Evolutionary conservation across 2,888 invertebrate genomes (phyloP).

Genomic region (Platerodrilus igneus): DNA sequence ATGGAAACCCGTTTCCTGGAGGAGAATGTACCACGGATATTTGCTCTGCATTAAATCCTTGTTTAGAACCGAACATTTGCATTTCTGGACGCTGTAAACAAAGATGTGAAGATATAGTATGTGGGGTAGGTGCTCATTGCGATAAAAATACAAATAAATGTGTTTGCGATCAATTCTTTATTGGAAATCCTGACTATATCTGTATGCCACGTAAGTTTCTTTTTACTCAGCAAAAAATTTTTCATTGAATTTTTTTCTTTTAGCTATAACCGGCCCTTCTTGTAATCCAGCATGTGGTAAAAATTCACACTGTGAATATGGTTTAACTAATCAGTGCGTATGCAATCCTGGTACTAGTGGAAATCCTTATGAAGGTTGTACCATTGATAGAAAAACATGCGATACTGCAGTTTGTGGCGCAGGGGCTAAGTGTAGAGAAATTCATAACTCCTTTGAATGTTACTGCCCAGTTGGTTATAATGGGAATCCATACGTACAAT

Average conservation of each 20-base stretch:
- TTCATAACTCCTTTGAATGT: slow-evolving; percentile 71
- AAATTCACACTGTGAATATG: slow-evolving; percentile 86
- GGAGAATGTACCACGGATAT: slow-evolving; percentile 78
- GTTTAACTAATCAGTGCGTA: slow-evolving; percentile 69
- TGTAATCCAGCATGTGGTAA: slow-evolving; percentile 77
- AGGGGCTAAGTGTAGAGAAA: slow-evolving; percentile 76
- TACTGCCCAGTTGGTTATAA: slow-evolving; percentile 76
- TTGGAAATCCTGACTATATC: slow-evolving; percentile 82
- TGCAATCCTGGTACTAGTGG: slow-evolving; percentile 81
- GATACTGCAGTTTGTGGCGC: slow-evolving; percentile 68
- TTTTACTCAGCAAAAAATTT: neutral
- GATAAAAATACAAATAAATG: slow-evolving; percentile 77
- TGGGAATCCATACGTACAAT: slow-evolving; percentile 83
- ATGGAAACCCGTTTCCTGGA: slow-evolving; percentile 89
- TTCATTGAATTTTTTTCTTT: slow-evolving; percentile 37
- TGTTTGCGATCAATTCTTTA: slow-evolving; percentile 79
- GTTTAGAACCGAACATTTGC: slow-evolving; percentile 74
- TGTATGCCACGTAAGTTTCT: slow-evolving; percentile 84
- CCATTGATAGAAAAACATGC: slow-evolving; percentile 67
- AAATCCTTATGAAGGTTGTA: slow-evolving; percentile 82
- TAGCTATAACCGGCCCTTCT: slow-evolving; percentile 70
- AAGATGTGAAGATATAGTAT: slow-evolving; percentile 79
- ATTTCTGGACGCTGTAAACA: slow-evolving; percentile 85
- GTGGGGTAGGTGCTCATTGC: slow-evolving; percentile 85
- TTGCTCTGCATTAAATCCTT: slow-evolving; percentile 73